Conservation (phyloP, 2,888 invertebrate species). For the Polydrusus tereticollis region DNA sequence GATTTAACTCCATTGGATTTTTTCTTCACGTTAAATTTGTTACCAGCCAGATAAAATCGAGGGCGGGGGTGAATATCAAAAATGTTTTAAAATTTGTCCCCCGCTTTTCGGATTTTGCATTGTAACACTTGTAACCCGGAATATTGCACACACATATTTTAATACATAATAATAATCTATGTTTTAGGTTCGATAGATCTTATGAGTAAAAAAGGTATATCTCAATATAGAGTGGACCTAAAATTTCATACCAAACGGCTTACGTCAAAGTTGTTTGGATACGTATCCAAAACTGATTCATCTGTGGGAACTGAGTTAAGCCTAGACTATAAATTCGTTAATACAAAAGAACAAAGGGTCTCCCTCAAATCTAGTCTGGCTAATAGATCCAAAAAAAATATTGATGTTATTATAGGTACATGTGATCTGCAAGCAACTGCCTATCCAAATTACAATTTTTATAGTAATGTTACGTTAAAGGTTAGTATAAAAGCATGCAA, state of each 20-base stretch:
- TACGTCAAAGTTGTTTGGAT: constrained; percentile 80
- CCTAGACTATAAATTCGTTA: constrained; percentile 76
- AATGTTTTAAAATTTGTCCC: no score
- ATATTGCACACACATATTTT: no score
- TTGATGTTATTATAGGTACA: constrained; percentile 75
- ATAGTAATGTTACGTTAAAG: constrained; percentile 74
- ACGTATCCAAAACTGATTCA: constrained; percentile 69
- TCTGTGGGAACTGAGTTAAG: constrained; percentile 73
- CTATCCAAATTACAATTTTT: constrained; percentile 81
- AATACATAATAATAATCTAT: not conserved
- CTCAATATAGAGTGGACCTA: constrained; percentile 81
- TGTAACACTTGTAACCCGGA: no score
- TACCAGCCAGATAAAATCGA: no score
- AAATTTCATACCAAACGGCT: constrained; percentile 85
- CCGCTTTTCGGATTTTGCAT: no score
- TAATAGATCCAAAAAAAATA: constrained; percentile 72
- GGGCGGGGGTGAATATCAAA: no score
- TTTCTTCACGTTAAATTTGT: no score
- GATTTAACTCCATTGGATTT: no score
- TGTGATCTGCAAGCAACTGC: constrained; percentile 80
- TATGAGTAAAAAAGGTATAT: constrained; percentile 77
- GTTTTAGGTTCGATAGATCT: constrained; percentile 72
- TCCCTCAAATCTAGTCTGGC: constrained; percentile 67
- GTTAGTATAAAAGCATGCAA: constrained; percentile 66
- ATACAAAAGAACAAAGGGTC: constrained; percentile 71